Evolutionary conservation across 2,113 vertebrate genomes (phyloP), one percentile per base, ranked within the genome.

Genomic region (Toxostoma redivivum): DNA sequence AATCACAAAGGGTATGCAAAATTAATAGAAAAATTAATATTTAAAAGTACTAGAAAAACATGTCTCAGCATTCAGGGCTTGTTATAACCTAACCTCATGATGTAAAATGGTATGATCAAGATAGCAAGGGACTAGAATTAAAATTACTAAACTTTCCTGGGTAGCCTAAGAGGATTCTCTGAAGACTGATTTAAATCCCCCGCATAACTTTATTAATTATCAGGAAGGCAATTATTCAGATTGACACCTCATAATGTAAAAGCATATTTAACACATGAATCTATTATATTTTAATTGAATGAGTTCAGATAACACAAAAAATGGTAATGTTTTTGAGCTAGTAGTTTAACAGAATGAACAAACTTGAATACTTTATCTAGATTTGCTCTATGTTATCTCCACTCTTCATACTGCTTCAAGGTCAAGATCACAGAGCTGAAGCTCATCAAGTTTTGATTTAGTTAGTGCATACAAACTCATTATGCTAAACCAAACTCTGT

Each of bases 1-100:
- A 69, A 93, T 65, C 6, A 1, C 85, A 74, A 66, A 61, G 44
- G 21, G 57, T 48, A 79, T 84, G 66, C 66, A 92, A 92, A 94
- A 94, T 87, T 80, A 93, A 80, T 56, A 86, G 27, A 27, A 71
- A 83, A 20, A 87, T 81, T 4, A 96, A 91, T 92, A 94, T 83
- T 81, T 82, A 45, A 73, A 72, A 80, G 22, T 18, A 88, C 25
- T 47, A 57, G 72, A 38, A 92, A 86, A 83, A 57, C 15, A 61
- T 6, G 10, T 54, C 38, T 89, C 79, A 15, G n/a, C 51, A 81
- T 67, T 71, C 72, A 73, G 48, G 20, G n/a, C 40, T 70, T 51
- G 38, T 93, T 33, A 89, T 38, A 86, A n/a, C 12, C 50, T 37
- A 74, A 71, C 37, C n/a, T 62, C 2, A 6, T 51, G 44, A 72